Evolutionary conservation across 1,140 invertebrate species (phyloP), one percentile per base, ranked within the genome.

Genomic region (Rhagoletis zephyria): DNA sequence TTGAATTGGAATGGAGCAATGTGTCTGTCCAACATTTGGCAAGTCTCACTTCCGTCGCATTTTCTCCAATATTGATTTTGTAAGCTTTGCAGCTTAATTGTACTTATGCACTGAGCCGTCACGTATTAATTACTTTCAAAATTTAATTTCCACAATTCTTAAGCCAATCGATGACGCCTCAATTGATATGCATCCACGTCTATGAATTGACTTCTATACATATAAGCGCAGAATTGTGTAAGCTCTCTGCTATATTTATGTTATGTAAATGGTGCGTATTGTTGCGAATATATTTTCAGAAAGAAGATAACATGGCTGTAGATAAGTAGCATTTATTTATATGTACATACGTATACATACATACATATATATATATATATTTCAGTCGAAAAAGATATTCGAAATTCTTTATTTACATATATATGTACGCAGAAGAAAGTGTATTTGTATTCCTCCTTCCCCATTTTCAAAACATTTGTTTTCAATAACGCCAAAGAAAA

Each of bases 81-180:
- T 59, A 85, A 85, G 42, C 30, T 30, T n/a, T n/a, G 81, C 81
- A 42, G 51, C 81, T 85, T 85, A 85, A 85, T 85, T 85, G 81
- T 85, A 60, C 81, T 85, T 85, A 85, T 30, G 81, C 81, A 51
- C 81, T 61, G 59, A 85, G 81, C 81, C 59, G 51, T 85, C 81
- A 60, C 81, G 81, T 85, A 85, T 85, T 85, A 85, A 59, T 85
- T 85, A 61, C 59, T 85, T 85, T 85, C 81, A 7, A 85, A 85
- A 85, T 74, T 74, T 74, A 74, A 74, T 74, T 74, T 74, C 67
- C 67, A 74, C 67, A 74, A 74, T 74, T 74, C 67, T 74, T 74
- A 74, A 74, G 45, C 67, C 67, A 74, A 48, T 16, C 67, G 67
- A 74, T 74, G 42, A 14, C 42, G 67, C 40, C 14, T 3, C n/a